phyloP scores from a whole-genome alignment of 2,113 vertebrate genomes.

The Macaca mulatta region DNA sequence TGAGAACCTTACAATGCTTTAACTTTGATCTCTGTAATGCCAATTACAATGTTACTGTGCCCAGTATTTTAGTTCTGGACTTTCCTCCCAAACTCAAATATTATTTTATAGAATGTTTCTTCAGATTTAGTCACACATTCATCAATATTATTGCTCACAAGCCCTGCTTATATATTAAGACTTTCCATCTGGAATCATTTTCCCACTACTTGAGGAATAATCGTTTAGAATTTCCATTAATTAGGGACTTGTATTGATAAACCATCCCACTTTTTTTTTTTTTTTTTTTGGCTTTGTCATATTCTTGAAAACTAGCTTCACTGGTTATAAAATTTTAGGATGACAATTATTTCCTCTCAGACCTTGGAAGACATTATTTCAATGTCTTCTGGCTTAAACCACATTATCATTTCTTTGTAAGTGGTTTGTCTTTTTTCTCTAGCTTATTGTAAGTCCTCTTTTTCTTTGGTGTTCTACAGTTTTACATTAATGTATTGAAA shows the following conservation, averaged over 20 bases:
- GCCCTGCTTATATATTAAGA: not conserved
- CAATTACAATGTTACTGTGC: not conserved
- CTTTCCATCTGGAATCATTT: not conserved
- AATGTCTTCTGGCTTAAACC: not conserved
- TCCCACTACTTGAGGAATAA: not conserved
- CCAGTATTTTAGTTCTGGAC: not conserved
- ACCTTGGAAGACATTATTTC: not conserved
- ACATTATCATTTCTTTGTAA: not conserved
- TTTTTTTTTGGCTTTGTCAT: not conserved
- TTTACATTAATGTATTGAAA: not conserved
- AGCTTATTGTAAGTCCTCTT: not conserved
- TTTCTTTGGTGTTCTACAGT: not conserved
- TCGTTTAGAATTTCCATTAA: not conserved
- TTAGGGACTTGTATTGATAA: not conserved
- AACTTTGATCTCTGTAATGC: not conserved
- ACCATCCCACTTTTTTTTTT: not conserved
- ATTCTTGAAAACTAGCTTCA: not conserved
- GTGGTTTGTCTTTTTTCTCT: not conserved
- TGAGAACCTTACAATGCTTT: not conserved
- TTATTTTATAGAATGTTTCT: not conserved
- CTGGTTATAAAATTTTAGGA: not conserved
- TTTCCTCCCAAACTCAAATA: not conserved
- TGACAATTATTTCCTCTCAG: not conserved
- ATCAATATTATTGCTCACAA: not conserved
- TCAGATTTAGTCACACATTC: not conserved